Evolutionary conservation across 1,140 invertebrate species (phyloP).

Genomic region (Heliconius nattereri): DNA sequence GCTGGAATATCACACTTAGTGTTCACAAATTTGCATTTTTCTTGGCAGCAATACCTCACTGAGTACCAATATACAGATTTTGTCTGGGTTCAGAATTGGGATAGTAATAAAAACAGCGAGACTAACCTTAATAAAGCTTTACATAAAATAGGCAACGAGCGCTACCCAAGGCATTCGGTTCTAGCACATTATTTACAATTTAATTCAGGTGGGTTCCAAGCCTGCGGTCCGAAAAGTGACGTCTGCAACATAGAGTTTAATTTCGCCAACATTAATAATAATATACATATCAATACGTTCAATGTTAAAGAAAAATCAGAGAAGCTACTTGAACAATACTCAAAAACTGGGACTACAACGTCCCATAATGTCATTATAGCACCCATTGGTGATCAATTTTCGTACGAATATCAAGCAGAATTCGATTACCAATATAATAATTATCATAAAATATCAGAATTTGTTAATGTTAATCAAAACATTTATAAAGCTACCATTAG

Average conservation of each 20-base stretch:
- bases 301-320: slow-evolving; percentile 91
- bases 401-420: slow-evolving; percentile 88
- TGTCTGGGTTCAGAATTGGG: slow-evolving; percentile 90
- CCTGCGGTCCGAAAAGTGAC: slow-evolving; percentile 59
- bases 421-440: slow-evolving; percentile 94
- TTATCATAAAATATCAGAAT: slow-evolving; percentile 89
- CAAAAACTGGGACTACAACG: slow-evolving; percentile 89
- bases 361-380: slow-evolving; percentile 91
- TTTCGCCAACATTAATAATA: slow-evolving; percentile 76
- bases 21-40: slow-evolving; percentile 86
- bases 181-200: slow-evolving; percentile 65
- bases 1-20: slow-evolving; percentile 86
- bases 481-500: slow-evolving; percentile 86
- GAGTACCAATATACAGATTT: slow-evolving; percentile 90
- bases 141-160: slow-evolving; percentile 75
- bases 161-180: slow-evolving; percentile 61
- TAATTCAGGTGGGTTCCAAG: slow-evolving; percentile 60
- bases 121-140: slow-evolving; percentile 81
- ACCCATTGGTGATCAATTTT: slow-evolving; percentile 90
- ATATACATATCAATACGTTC: slow-evolving; percentile 84
- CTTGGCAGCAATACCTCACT: slow-evolving; percentile 92
- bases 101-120: slow-evolving; percentile 48
- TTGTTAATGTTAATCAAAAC: slow-evolving; percentile 87
- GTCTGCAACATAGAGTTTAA: slow-evolving; percentile 59
- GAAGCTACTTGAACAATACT: slow-evolving; percentile 90